Base-by-base conservation (phyloP, 2,888 invertebrate species). In the Leucozona laternaria region DNA sequence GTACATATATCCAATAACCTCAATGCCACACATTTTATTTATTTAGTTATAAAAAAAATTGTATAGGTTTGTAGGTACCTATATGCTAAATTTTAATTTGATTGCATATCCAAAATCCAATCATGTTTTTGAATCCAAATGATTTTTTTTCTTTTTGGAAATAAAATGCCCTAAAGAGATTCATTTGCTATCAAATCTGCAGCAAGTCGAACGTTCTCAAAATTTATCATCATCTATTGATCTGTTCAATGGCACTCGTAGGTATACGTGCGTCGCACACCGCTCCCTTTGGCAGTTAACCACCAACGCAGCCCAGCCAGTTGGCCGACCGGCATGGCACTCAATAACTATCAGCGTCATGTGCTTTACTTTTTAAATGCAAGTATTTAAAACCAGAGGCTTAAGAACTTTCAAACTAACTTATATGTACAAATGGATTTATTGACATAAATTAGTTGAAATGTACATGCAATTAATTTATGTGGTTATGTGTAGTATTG, bases 81-180 rank as follows among this genome's bases (percentile, higher is more conserved):
- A 28, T 28, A 28, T 31, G 8, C 8, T 22, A 11, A 7, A 2
- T 55, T 64, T 22, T 45, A 15, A 62, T 43, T 64, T 34, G 20
- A 70, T 73, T 58, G 40, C 25, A 53, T 53, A 31, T 55, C 15
- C 8, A n/a, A 37, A 70, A 28, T 22, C 8, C 58, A 70, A 45
- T 34, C 17, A 34, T 34, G 4, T 13, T 17, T 31, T 34, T 57
- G 17, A 31, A n/a, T 31, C 17, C 34, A 13, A 17, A 55, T 31
- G 0, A 2, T 28, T 22, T 15, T 22, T 25, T 15, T 10, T 8
- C 28, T 13, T 25, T 11, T 11, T 50, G 4, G 6, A 13, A 22
- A 13, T 11, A 20, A 22, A 55, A n/a, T 55, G 28, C 55, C 55
- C 55, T 57, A n/a, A 57, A 57, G 55, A 57, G 31, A 0, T 57